These are phyloP conservation scores for Caenorhabditis sp. DNA, from an alignment of 2,888 invertebrate species.

Conservation along the genomic window DNA sequence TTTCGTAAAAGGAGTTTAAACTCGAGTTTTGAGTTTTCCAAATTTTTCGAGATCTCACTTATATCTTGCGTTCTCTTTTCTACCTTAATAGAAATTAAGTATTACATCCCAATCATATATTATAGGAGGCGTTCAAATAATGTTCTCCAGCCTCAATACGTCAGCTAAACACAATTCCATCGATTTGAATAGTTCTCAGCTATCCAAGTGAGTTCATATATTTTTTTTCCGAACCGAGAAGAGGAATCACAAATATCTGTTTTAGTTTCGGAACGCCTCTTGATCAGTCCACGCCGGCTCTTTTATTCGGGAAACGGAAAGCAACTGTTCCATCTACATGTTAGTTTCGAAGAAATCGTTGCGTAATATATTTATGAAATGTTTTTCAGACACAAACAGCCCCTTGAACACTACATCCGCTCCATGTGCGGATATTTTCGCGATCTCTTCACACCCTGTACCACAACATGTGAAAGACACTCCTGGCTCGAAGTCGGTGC, in stretches of 20 bases:
- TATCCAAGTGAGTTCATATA: conserved; percentile 31
- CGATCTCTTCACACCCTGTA: conserved; percentile 62
- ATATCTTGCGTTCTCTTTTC: background rate
- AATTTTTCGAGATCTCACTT: background rate
- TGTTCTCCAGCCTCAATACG: conserved; percentile 50
- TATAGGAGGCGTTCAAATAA: conserved; percentile 16
- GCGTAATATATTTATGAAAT: background rate
- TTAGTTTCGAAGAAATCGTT: conserved; percentile 6
- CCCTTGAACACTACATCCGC: conserved; percentile 59
- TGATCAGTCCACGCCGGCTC: conserved; percentile 63
- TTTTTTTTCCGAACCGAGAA: too few species aligned
- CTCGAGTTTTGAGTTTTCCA: background rate
- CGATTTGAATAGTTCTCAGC: conserved; percentile 34
- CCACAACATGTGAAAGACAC: conserved; percentile 71
- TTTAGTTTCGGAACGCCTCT: conserved; percentile 59
- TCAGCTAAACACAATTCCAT: conserved; percentile 25
- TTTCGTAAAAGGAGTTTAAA: background rate
- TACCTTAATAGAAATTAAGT: too few species aligned
- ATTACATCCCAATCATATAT: background rate
- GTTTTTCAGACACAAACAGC: conserved; percentile 60
- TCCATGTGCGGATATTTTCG: conserved; percentile 74
- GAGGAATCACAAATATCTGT: too few species aligned
- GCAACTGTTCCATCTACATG: conserved; percentile 23
- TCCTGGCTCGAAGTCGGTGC: conserved; percentile 61
- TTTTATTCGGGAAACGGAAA: conserved; percentile 58